Base-by-base conservation (phyloP, 2,113 vertebrate genomes). In the Cyphomyrus plagiostoma region DNA sequence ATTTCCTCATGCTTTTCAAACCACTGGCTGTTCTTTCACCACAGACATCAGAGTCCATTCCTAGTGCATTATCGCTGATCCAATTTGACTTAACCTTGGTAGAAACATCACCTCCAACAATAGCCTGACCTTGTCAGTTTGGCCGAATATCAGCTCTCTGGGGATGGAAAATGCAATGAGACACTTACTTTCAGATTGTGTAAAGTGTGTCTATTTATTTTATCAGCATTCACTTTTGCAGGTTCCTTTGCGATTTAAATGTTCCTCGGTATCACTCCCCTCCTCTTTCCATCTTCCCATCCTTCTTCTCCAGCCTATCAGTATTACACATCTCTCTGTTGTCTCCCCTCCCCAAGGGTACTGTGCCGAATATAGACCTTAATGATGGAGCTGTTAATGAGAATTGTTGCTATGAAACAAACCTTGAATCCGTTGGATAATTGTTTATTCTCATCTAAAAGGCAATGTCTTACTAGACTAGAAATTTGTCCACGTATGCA, bases 11-110 rank as follows among this genome's bases (percentile, higher is more conserved):
- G 74, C 74, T 35, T 62, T 88, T 74, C 91, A 52, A 83, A 7
- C 88, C 82, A 66, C 39, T 90, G 52, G 39, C 50, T 83, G 77
- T 21, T 88, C 90, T 93, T 58, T 86, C 53, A 30, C 77, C 90
- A 70, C 46, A 15, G 19, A 45, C 45, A 88, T 87, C 70, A 90
- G 90, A 88, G 89, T 89, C 87, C 86, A 91, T 89, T 89, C 30
- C 90, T 94, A 87, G 92, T 88, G 86, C 91, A 91, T 90, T 88
- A 39, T 88, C 21, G 6, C 89, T 95, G 93, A 95, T 94, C 90
- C 91, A 90, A 95, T 94, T 92, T 93, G 94, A 95, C 93, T 94
- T 93, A 93, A 94, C 95, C 95, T 95, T 95, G 94, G 93, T 91
- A 91, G 93, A 92, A 84, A 80, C 58, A 93, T 91, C 92, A 94